Percentiles rank a stretch among this genome's conserved stretches.
These are phyloP conservation scores for Nomada lathburiana DNA, from an alignment of 2,888 invertebrate genomes.

Conservation along the genomic window DNA sequence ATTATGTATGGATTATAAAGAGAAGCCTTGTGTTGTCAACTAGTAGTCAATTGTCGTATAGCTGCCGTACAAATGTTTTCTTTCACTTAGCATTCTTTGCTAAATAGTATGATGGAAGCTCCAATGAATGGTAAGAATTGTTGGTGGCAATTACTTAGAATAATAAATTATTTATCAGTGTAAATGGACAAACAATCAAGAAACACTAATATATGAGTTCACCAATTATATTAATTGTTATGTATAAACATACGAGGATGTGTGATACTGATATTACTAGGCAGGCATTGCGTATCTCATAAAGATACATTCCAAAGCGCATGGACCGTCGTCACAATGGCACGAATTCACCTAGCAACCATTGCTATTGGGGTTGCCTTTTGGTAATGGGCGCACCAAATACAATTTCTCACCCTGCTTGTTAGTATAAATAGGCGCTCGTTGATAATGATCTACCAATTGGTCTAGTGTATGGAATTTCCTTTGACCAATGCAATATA, in stretches of 20 bases:
- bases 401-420: conserved; percentile 99
- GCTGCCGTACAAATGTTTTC: conserved; percentile 80
- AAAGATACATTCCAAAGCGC: conserved; percentile 71
- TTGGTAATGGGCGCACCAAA: conserved; percentile 96
- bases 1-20: conserved; percentile 79
- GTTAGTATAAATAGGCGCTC: conserved; percentile 99
- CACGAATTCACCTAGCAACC: conserved; percentile 81
- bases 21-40: conserved; percentile 78
- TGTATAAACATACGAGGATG: conserved; percentile 81
- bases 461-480: conserved; percentile 98
- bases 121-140: conserved; percentile 67
- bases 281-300: conserved; percentile 75
- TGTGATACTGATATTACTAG: conserved; percentile 77
- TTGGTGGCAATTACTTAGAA: conserved; percentile 68
- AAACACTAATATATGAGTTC: conserved; percentile 82
- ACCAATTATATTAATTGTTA: conserved; percentile 80
- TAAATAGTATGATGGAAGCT: conserved; percentile 73
- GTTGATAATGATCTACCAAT: conserved; percentile 99
- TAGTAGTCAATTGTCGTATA: conserved; percentile 73
- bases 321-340: conserved; percentile 66
- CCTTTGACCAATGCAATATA: conserved; percentile 99
- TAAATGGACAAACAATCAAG: conserved; percentile 79
- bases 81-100: conserved; percentile 54
- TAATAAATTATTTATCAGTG: conserved; percentile 78
- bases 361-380: conserved; percentile 84